Evolutionary conservation across 2,888 invertebrate genomes (phyloP), one percentile per base, ranked within the genome.

Genomic region (Cheilosia urbana): DNA sequence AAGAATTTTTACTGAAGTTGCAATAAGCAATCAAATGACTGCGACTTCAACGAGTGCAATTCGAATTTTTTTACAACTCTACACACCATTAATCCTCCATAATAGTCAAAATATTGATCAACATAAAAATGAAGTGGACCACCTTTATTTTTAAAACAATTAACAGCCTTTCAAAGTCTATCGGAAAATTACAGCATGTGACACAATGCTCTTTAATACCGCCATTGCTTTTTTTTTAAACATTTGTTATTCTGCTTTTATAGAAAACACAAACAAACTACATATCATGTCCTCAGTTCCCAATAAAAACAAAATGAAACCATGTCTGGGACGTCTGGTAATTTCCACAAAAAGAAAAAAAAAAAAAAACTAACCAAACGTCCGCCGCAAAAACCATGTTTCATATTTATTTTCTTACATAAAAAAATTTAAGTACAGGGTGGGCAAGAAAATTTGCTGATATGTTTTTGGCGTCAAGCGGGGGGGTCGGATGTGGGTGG

Each of bases 131-230:
- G 34, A 51, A 62, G 45, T 63, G n/a, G n/a, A 49, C 40, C 75
- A 57, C 37, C 15, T 66, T 63, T 53, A 55, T 55, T 49, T 75
- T 27, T 57, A 47, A 37, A 47, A 49, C 19, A 75, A 75, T 75
- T 75, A 75, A 55, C 65, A 51, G 75, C 51, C 42, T 15, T 40
- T 75, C 30, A 65, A 57, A 42, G 49, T 49, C 30, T 4, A 49
- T 75, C 19, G 75, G 75, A 75, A 75, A 75, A 75, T 66, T 58
- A 75, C 75, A 65, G 65, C 75, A 75, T 75, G 73, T 75, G 73
- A 75, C 73, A 65, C 15, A 2, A 15, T 63, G 24, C 27, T 45
- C 7, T 21, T 24, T 11, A 17, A 58, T 49, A 75, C 57, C 24
- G 58, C 53, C 2, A 69, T 69, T 69, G 37, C 47, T 69, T 71